Evolutionary conservation across 2,113 vertebrate species (phyloP).

Genomic region (Alethe castanea): DNA sequence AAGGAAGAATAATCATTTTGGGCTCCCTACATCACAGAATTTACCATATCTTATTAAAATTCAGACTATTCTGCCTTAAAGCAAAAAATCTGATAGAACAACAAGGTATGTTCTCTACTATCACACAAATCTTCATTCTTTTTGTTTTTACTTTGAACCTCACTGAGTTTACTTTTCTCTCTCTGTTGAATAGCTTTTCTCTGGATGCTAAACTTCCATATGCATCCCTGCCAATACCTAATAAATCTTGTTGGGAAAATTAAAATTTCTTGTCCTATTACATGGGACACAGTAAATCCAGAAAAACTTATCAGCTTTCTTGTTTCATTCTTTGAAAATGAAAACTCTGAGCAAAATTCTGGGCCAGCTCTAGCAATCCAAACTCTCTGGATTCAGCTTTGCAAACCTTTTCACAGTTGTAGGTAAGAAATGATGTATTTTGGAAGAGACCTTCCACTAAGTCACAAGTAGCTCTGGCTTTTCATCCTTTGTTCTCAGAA

Average conservation of each 20-base stretch:
- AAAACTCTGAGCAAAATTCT: not conserved
- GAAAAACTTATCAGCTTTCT: not conserved
- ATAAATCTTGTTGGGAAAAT: not conserved
- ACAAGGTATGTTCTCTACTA: not conserved
- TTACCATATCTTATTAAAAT: not conserved
- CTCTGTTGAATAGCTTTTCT: not conserved
- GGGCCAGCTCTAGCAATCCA: not conserved
- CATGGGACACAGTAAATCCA: not conserved
- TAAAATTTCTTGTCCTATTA: not conserved
- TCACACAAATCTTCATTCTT: not conserved
- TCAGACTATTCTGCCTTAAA: not conserved
- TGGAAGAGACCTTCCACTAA: not conserved
- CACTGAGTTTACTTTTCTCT: not conserved
- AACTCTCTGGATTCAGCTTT: not conserved
- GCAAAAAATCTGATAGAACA: not conserved
- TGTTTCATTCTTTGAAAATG: not conserved
- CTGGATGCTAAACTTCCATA: not conserved
- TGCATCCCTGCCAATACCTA: not conserved
- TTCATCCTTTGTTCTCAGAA: not conserved
- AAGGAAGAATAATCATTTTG: conserved; percentile 20
- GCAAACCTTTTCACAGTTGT: not conserved
- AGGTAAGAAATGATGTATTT: not conserved
- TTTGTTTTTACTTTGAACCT: not conserved
- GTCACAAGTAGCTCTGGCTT: not conserved
- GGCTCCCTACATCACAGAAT: not conserved